Evolutionary conservation across 2,797 vertebrate genomes (phyloP).

Genomic region (Falco concolor): DNA sequence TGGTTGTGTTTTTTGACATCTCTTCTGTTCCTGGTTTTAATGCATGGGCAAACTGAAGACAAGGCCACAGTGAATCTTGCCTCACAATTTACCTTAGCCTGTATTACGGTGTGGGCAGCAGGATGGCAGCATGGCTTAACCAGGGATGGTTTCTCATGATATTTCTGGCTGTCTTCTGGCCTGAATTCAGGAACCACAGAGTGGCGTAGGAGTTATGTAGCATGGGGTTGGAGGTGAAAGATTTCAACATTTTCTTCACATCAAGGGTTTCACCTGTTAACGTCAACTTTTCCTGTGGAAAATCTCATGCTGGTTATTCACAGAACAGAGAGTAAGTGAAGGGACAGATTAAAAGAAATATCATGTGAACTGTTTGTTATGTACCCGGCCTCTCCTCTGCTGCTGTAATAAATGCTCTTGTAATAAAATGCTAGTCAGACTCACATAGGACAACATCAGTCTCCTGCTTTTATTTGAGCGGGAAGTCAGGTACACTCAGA

Average conservation of each 20-base stretch:
- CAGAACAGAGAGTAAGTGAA: neutral
- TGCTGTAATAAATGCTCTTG: neutral
- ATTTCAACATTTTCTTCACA: neutral
- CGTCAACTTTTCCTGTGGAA: neutral
- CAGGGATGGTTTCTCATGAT: neutral
- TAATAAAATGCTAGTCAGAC: neutral
- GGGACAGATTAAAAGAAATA: neutral
- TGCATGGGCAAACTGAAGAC: neutral
- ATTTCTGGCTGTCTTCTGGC: neutral
- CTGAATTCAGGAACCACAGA: neutral
- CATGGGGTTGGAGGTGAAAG: neutral
- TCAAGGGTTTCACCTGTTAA: neutral
- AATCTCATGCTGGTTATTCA: neutral
- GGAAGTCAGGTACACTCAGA: neutral
- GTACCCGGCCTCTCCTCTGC: neutral
- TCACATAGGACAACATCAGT: neutral
- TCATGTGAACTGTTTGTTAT: neutral
- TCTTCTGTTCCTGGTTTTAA: neutral
- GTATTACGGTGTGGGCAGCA: neutral
- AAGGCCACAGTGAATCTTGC: neutral
- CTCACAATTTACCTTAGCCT: neutral
- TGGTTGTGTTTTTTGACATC: neutral
- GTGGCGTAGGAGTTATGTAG: neutral
- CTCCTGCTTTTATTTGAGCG: neutral
- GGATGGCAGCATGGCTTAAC: neutral